Conservation (phyloP, 2,888 invertebrate genomes). For the Zygaena filipendulae region DNA sequence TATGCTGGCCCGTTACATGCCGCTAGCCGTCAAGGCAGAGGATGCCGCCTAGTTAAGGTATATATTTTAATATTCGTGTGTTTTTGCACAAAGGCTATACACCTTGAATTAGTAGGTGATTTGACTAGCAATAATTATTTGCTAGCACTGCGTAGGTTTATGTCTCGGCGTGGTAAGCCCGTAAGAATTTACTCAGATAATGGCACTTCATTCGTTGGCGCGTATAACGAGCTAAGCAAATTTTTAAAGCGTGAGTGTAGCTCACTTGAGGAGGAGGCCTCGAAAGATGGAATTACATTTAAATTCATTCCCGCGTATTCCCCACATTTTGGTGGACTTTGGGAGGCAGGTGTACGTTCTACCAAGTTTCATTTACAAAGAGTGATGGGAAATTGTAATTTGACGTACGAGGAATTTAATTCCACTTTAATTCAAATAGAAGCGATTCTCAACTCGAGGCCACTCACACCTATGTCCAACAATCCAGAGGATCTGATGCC, state of each 20-base stretch:
- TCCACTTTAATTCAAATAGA: no score
- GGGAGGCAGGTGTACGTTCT: no score
- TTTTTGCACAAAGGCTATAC: conserved; percentile 8
- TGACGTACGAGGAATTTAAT: no score
- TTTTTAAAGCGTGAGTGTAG: conserved; percentile 8
- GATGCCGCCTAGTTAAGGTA: conserved; percentile 12
- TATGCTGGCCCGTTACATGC: conserved; percentile 14
- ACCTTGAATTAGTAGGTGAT: conserved; percentile 7
- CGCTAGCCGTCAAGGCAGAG: conserved; percentile 11
- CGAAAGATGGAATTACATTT: conserved; percentile 10
- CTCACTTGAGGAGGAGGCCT: conserved; percentile 4
- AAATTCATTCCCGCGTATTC: conserved; percentile 14
- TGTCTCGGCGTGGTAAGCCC: conserved; percentile 14
- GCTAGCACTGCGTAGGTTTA: conserved; percentile 16
- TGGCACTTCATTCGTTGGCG: conserved; percentile 11
- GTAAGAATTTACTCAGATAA: conserved; percentile 12
- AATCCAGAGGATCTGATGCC: conserved; percentile 9
- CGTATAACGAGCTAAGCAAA: conserved; percentile 8
- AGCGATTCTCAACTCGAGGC: no score
- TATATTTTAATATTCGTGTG: conserved; percentile 13
- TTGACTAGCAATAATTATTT: conserved; percentile 10
- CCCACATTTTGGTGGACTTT: conserved; percentile 13
- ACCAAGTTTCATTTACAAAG: conserved; percentile 1
- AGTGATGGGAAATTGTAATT: conserved; percentile 13
- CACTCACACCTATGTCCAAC: conserved; percentile 10